These are phyloP conservation scores for Phragmatobia fuliginosa DNA, from an alignment of 2,888 invertebrate genomes.

Conservation along the genomic window DNA sequence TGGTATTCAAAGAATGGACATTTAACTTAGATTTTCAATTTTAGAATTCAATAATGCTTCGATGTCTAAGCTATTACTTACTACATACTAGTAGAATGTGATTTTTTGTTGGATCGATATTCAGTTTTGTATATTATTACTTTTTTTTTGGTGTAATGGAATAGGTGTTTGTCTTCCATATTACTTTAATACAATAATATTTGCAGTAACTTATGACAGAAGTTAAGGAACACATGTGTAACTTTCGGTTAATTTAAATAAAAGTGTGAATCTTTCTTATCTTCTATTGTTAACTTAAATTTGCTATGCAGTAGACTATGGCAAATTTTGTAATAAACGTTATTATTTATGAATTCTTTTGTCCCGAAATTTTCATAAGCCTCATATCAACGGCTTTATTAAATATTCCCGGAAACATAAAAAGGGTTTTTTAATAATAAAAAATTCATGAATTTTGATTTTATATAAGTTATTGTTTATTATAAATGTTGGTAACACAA, in stretches of 20 bases:
- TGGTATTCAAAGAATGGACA: constrained; percentile 78
- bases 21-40: constrained; percentile 78
- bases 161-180: too few species aligned
- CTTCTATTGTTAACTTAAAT: too few species aligned
- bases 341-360: neutral
- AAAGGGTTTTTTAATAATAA: neutral
- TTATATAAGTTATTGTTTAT: neutral
- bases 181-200: neutral
- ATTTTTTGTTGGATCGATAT: constrained; percentile 15
- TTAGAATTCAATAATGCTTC: constrained; percentile 70
- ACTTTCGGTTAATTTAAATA: too few species aligned
- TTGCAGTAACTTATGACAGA: too few species aligned
- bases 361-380: neutral
- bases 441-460: neutral
- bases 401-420: neutral
- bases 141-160: too few species aligned
- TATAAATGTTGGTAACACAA: too few species aligned
- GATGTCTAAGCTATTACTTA: constrained; percentile 51
- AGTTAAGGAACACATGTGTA: too few species aligned
- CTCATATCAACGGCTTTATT: neutral
- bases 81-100: constrained; percentile 19
- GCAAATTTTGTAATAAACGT: neutral
- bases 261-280: too few species aligned
- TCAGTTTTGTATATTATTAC: neutral
- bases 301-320: too few species aligned